Base-by-base conservation (phyloP, 2,113 vertebrate genomes). In the Pao palembangensis region DNA sequence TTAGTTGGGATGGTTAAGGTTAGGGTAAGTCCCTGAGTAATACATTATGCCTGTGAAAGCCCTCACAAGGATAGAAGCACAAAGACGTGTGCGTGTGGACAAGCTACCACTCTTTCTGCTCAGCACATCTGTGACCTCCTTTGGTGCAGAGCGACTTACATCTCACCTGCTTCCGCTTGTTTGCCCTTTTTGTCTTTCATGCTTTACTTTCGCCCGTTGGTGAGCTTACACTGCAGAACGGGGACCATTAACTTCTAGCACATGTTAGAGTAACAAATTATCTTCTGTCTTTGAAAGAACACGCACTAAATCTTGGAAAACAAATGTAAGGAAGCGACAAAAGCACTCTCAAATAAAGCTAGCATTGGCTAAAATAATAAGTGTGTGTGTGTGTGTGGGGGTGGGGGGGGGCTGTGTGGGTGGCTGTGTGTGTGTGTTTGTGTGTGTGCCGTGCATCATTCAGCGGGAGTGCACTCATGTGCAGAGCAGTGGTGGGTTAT, bases 101-200 rank as follows among this genome's bases (percentile, higher is more conserved):
- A 38, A 38, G 34, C 34, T 38, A 65, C 61, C 75, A 55, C 63
- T 60, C 63, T 79, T 71, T 79, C 74, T 81, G 56, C 82, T 82
- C 76, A 76, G 79, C 68, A 73, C 82, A 84, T 81, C 70, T 85
- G 84, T 80, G 84, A 79, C 86, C 86, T 84, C 75, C 51, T 86
- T 85, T 82, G 56, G 46, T 71, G 67, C 64, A 58, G 56, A 74
- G 66, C 51, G 67, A 57, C 68, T 79, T 25, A 55, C 34, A 43
- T 55, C 67, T 47, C 52, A 52, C 63, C 65, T 78, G 52, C 48
- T 51, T 28, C 28, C 15, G 16, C 50, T 47, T 62, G 49, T 43
- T 44, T 20, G 41, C n/a, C 47, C 31, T 51, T 58, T 49, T 58
- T 5, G n/a, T 16, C 14, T 20, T 56, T 52, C 20, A 8, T 47